Evolutionary conservation across 1,140 invertebrate species (phyloP).

Genomic region (Trichonephila inaurata): DNA sequence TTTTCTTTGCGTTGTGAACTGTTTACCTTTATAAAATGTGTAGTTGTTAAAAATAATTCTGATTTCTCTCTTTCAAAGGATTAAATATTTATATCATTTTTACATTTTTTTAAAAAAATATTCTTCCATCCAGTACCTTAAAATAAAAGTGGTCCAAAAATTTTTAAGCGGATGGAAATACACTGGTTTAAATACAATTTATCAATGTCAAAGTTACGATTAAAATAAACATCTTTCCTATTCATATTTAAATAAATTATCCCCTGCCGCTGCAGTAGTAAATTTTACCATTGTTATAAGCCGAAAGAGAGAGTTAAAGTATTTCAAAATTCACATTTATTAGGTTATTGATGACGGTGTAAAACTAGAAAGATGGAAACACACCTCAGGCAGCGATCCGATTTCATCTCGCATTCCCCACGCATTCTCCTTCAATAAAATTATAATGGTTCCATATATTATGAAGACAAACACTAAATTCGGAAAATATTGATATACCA

Average conservation of each 20-base stretch:
- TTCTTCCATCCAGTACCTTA: too few species aligned
- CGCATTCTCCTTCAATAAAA: neutral
- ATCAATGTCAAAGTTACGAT: too few species aligned
- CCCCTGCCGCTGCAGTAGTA: neutral
- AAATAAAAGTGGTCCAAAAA: too few species aligned
- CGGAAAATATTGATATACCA: conserved; percentile 4
- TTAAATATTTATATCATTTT: too few species aligned
- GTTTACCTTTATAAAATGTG: too few species aligned
- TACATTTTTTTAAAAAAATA: too few species aligned
- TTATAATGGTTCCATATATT: neutral
- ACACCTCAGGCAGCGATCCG: neutral
- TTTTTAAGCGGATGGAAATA: too few species aligned
- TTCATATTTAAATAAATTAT: neutral
- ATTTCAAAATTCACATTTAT: neutral
- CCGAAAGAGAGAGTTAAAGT: too few species aligned
- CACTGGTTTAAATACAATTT: too few species aligned
- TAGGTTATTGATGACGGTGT: neutral
- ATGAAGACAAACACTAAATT: neutral
- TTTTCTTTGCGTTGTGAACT: too few species aligned
- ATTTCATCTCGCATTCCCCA: neutral
- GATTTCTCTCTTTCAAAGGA: too few species aligned
- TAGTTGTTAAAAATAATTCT: too few species aligned
- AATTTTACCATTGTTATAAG: neutral
- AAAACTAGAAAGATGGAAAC: neutral
- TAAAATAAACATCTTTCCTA: neutral